Percentiles rank a stretch among this genome's conserved stretches.
These are phyloP conservation scores for Sebastes vulpes DNA, from an alignment of 2,797 vertebrate genomes.

Conservation along the genomic window DNA sequence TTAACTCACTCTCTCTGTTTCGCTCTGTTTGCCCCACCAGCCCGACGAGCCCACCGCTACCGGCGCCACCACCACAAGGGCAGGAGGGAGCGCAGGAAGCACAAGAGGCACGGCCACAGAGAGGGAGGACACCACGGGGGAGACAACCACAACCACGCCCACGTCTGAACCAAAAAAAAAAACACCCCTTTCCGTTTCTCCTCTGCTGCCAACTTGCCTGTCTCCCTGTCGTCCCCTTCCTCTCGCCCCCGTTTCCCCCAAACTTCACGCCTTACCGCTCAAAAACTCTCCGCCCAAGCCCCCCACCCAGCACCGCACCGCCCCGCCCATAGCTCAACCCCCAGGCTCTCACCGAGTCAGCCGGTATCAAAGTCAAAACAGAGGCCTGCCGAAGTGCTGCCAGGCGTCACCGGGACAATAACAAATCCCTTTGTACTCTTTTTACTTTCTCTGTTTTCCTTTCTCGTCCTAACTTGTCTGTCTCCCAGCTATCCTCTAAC, in stretches of 20 bases:
- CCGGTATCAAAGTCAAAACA: constrained; percentile 68
- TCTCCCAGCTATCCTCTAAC: constrained; percentile 33
- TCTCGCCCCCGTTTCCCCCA: neutral
- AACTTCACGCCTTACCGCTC: constrained; percentile 23
- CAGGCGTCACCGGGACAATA: constrained; percentile 77
- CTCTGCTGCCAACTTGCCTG: constrained; percentile 52
- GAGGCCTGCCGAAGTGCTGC: constrained; percentile 63
- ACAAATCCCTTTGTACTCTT: constrained; percentile 72
- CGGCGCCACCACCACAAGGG: constrained; percentile 92
- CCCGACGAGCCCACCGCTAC: constrained; percentile 91
- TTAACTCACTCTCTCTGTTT: neutral
- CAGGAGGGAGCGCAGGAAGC: constrained; percentile 93
- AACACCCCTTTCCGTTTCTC: constrained; percentile 8
- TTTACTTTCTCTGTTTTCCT: constrained; percentile 47
- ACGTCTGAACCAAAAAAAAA: constrained; percentile 86
- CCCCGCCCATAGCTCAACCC: constrained; percentile 19
- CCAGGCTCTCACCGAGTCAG: constrained; percentile 58
- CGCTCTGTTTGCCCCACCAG: constrained; percentile 70
- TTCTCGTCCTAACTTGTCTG: constrained; percentile 46
- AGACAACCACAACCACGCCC: constrained; percentile 76
- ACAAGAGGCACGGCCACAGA: constrained; percentile 86
- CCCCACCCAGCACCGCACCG: constrained; percentile 15
- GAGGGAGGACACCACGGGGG: constrained; percentile 78
- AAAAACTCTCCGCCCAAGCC: constrained; percentile 7
- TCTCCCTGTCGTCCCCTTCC: constrained; percentile 31